Evolutionary conservation across 2,113 vertebrate genomes (phyloP).

Genomic region (Menura novaehollandiae): DNA sequence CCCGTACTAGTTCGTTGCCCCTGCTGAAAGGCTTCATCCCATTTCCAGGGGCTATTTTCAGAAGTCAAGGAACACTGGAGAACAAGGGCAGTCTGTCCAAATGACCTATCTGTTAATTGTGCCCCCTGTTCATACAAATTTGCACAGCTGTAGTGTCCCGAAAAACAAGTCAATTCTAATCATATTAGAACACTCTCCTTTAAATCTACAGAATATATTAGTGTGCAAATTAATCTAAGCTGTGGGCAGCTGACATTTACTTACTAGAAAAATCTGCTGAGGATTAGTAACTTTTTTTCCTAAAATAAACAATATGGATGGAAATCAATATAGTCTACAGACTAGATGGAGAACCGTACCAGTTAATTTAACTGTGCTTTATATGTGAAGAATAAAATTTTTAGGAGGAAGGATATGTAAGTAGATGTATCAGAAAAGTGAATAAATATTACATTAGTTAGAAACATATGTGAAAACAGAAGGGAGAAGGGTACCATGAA

Average conservation of each 20-base stretch:
- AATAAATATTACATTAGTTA: neutral
- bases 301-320: neutral
- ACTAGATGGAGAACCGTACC: neutral
- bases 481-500: neutral
- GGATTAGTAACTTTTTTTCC: neutral
- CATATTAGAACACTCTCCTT: neutral
- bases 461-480: neutral
- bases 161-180: neutral
- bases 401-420: neutral
- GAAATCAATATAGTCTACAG: neutral
- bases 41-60: neutral
- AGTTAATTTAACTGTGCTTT: neutral
- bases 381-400: neutral
- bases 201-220: neutral
- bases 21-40: neutral
- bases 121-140: neutral
- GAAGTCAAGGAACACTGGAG: neutral
- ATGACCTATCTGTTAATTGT: neutral
- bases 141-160: neutral
- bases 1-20: neutral
- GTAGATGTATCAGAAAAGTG: neutral
- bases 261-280: neutral
- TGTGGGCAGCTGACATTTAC: neutral
- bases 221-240: neutral
- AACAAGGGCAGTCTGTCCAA: neutral